Conservation (phyloP, 2,113 vertebrate genomes). For the Erythrolamprus reginae region DNA sequence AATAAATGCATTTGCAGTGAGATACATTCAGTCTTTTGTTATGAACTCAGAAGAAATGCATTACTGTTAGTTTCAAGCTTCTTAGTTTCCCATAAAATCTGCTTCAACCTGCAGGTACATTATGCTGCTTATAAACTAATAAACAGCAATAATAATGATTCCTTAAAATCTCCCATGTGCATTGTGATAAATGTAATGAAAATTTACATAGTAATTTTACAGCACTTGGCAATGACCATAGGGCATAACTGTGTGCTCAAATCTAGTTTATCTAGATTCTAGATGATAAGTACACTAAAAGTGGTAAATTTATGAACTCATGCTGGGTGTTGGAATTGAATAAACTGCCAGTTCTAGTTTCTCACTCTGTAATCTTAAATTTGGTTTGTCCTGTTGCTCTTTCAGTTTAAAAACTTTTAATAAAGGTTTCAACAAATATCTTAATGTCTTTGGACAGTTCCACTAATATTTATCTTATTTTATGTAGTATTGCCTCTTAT, state of each 20-base stretch:
- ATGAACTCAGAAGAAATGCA: slow-evolving; percentile 40
- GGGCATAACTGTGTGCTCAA: slow-evolving; percentile 20
- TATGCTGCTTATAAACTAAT: slow-evolving; percentile 47
- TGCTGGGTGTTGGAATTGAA: background rate
- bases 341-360: background rate
- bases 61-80: slow-evolving; percentile 44
- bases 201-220: slow-evolving; percentile 44
- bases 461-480: background rate
- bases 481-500: background rate
- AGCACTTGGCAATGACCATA: slow-evolving; percentile 34
- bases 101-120: slow-evolving; percentile 25
- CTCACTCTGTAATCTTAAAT: background rate
- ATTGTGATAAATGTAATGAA: slow-evolving; percentile 43
- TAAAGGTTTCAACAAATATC: background rate
- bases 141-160: slow-evolving; percentile 56
- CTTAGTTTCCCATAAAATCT: slow-evolving; percentile 40
- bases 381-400: background rate
- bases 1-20: background rate
- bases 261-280: slow-evolving; percentile 28
- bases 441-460: background rate
- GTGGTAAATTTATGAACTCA: background rate
- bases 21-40: slow-evolving; percentile 27
- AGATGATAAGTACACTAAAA: slow-evolving; percentile 28
- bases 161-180: slow-evolving; percentile 42
- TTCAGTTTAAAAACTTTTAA: background rate